These are phyloP conservation scores for Aelia acuminata DNA, from an alignment of 2,888 invertebrate genomes.

Conservation along the genomic window DNA sequence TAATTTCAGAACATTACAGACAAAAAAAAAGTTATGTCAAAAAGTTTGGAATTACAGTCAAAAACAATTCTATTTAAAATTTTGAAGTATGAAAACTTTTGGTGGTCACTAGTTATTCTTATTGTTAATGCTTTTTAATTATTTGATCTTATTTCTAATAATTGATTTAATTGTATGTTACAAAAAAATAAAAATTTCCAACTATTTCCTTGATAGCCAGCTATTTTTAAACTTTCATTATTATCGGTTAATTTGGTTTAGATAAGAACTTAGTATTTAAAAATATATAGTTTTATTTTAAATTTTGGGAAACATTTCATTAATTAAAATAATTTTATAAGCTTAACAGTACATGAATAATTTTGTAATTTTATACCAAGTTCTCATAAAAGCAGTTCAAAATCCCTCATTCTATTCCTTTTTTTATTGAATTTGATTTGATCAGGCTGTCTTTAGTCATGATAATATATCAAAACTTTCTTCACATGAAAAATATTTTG, in stretches of 20 bases:
- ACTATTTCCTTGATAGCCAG: neutral
- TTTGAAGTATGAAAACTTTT: no score
- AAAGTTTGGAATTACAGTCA: no score
- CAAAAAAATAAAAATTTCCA: neutral
- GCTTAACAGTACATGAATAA: neutral
- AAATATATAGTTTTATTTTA: neutral
- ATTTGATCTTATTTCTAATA: neutral
- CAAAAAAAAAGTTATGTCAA: no score
- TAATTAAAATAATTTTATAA: conserved; percentile 3
- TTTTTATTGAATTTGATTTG: neutral
- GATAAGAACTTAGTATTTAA: neutral
- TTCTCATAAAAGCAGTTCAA: neutral
- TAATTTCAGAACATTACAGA: no score
- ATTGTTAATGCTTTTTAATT: neutral
- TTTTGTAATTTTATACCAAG: neutral
- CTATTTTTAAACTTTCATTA: neutral
- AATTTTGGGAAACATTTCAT: neutral
- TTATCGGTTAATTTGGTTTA: neutral
- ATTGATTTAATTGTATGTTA: neutral
- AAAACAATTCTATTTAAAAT: no score
- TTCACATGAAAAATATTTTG: neutral
- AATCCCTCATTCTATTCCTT: neutral
- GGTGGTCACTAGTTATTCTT: no score
- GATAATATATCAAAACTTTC: neutral
- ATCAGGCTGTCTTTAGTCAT: neutral